Base-by-base conservation (phyloP, 2,888 invertebrate genomes). In the Euzophera pinguis region DNA sequence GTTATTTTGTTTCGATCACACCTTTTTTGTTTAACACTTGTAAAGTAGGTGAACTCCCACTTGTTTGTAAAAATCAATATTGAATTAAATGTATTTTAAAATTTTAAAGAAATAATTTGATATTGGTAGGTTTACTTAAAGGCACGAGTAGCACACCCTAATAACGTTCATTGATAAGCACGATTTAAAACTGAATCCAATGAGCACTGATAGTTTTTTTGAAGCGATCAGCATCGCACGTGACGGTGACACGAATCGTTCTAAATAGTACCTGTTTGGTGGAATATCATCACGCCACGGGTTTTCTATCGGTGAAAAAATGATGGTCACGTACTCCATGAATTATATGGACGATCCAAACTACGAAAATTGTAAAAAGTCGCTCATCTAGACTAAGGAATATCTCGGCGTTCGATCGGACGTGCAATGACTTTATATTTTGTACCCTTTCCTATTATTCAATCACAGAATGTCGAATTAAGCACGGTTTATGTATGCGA, bases 271-370 rank as follows among this genome's bases (percentile, higher is more conserved):
- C 80, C 83, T 84, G 81, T 77, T 75, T 74, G 67, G 71, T 65
- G 69, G 72, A 82, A 81, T 82, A 81, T 84, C 71, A 79, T 84
- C 80, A 79, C 76, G 80, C 63, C 62, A 66, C 62, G 60, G 70
- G 64, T 64, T 65, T 53, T 63, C 59, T 55, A 59, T 58, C 53
- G 52, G 59, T 37, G 70, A 75, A 78, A 80, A 81, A 80, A 75
- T 69, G 68, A 80, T 78, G 65, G 81, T 85, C 87, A 87, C 88
- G 87, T 87, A 76, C 73, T 65, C 76, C 79, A 81, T 84, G 81
- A 87, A 84, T 84, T 83, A 81, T 77, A 84, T 82, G 78, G 81
- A 72, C 73, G 71, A 76, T 69, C 72, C 75, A 74, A 78, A 73
- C 73, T 73, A 75, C 69, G 67, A 76, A 79, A 79, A 76, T 80